A percentile compares a stretch with the other conserved stretches of the same genome.
These are phyloP conservation scores for Eristalis intricaria DNA, from an alignment of 2,888 invertebrate genomes.

Conservation along the genomic window DNA sequence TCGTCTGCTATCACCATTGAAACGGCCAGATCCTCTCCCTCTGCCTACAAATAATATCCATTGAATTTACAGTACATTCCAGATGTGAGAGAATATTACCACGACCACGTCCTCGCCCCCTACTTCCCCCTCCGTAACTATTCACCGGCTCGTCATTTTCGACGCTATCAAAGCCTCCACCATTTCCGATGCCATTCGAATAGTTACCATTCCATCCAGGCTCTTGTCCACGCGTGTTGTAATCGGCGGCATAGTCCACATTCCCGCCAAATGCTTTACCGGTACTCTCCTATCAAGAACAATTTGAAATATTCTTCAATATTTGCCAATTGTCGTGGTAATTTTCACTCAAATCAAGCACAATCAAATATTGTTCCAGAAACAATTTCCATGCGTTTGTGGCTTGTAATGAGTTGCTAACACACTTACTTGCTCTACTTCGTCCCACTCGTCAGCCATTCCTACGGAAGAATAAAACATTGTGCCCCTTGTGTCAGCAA, in stretches of 20 bases:
- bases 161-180: conserved; percentile 14
- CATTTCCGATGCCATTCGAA: conserved; percentile 7
- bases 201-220: conserved; percentile 40
- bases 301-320: not conserved
- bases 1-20: conserved; percentile 78
- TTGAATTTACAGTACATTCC: not conserved
- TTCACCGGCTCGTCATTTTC: conserved; percentile 65
- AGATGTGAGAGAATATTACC: conserved; percentile 12
- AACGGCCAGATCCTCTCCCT: conserved; percentile 76
- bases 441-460: conserved; percentile 70
- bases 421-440: conserved; percentile 52
- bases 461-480: conserved; percentile 71
- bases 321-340: not conserved
- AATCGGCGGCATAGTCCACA: conserved; percentile 3
- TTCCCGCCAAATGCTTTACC: conserved; percentile 63
- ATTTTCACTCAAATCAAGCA: not conserved
- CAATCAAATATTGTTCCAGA: not conserved
- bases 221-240: not conserved
- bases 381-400: not conserved
- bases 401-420: not conserved
- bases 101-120: conserved; percentile 54
- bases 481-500: conserved; percentile 46
- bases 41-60: not conserved
- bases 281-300: conserved; percentile 32
- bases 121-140: conserved; percentile 26